phyloP scores from a whole-genome alignment of 1,140 invertebrate species.

The Alviniconcha marisindica region DNA sequence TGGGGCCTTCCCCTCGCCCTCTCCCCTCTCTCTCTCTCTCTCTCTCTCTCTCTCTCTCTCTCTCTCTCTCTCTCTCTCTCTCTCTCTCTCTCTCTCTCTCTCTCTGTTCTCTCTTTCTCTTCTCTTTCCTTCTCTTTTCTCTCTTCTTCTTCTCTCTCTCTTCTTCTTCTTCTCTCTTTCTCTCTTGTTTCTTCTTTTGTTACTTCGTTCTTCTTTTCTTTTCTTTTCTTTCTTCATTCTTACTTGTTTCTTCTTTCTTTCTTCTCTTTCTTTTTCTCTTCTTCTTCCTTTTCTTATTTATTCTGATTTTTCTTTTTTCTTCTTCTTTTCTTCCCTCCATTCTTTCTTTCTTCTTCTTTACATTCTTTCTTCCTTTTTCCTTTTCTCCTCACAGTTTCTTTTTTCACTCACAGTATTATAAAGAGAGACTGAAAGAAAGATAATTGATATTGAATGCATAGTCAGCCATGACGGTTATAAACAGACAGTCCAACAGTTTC shows the following conservation, averaged over 20 bases:
- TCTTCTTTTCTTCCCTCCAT: not conserved
- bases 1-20: not conserved
- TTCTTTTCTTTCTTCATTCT: not conserved
- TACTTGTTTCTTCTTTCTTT: not conserved
- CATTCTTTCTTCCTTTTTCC: not conserved
- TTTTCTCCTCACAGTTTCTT: not conserved
- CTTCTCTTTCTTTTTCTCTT: slow-evolving; percentile 4
- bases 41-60: not conserved
- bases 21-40: not conserved
- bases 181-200: not conserved
- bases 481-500: not conserved
- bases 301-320: not conserved
- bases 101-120: not conserved
- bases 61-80: not conserved
- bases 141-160: not conserved
- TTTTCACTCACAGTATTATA: not conserved
- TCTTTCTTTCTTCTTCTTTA: not conserved
- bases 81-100: not conserved
- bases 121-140: not conserved
- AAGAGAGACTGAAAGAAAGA: not conserved
- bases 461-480: not conserved
- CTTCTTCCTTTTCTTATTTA: not conserved
- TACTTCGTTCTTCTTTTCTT: not conserved
- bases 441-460: too few species aligned
- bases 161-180: not conserved